phyloP scores from a whole-genome alignment of 2,113 vertebrate species.

The Eublepharis macularius region DNA sequence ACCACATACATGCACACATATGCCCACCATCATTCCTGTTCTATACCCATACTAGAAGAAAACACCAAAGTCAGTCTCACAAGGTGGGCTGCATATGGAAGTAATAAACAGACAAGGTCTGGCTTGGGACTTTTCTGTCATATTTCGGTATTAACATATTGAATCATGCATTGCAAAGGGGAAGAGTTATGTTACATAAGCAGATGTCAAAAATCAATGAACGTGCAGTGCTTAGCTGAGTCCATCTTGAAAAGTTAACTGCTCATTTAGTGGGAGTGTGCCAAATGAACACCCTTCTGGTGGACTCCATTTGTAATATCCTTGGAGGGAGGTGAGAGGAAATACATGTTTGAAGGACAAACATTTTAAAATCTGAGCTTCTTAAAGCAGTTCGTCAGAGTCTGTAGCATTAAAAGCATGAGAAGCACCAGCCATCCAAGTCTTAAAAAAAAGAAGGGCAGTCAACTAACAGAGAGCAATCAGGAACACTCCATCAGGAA shows the following conservation, averaged over 20 bases:
- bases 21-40: not conserved
- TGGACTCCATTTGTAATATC: too few species aligned
- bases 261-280: not conserved
- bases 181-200: not conserved
- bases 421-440: not conserved
- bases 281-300: not conserved
- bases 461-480: not conserved
- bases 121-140: not conserved
- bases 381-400: not conserved
- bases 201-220: not conserved
- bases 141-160: not conserved
- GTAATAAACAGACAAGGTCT: not conserved
- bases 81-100: not conserved
- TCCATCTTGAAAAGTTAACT: not conserved
- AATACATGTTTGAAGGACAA: not conserved
- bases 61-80: not conserved
- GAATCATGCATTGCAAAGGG: not conserved
- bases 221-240: not conserved
- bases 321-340: not conserved
- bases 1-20: not conserved
- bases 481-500: not conserved
- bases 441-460: not conserved
- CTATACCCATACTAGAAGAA: not conserved
- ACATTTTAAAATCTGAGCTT: not conserved
- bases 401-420: not conserved